Evolutionary conservation across 2,113 vertebrate species (phyloP).

Genomic region (Tragelaphus imberbis): DNA sequence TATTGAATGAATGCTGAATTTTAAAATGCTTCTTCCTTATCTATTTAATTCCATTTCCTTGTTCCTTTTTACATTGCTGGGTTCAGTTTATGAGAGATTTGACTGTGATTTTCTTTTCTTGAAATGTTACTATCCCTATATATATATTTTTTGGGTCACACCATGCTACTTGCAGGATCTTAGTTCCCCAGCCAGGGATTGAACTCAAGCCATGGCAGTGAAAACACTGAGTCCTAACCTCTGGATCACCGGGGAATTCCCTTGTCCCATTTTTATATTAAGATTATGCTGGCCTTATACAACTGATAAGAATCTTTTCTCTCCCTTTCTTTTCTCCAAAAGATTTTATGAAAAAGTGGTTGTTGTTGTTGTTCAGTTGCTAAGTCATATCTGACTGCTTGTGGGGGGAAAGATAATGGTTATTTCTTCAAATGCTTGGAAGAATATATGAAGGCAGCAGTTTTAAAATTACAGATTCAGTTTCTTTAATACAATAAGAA

Average conservation of each 20-base stretch:
- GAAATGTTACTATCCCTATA: background rate
- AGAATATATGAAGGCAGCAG: background rate
- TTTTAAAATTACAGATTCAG: background rate
- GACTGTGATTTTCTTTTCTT: background rate
- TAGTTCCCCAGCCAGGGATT: background rate
- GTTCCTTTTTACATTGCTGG: background rate
- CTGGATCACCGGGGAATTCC: background rate
- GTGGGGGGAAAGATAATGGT: background rate
- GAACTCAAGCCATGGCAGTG: background rate
- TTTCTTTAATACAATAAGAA: background rate
- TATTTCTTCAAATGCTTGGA: background rate
- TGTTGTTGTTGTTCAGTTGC: background rate
- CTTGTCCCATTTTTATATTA: background rate
- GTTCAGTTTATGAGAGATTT: background rate
- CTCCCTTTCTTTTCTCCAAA: background rate
- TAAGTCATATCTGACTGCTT: background rate
- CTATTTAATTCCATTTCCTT: background rate
- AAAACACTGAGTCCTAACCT: background rate
- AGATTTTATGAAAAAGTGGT: background rate
- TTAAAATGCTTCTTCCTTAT: background rate
- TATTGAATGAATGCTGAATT: background rate
- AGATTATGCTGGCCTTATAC: background rate
- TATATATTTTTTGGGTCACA: background rate
- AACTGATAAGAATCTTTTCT: background rate
- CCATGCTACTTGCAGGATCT: background rate